Conservation (phyloP, 1,140 invertebrate genomes). For the Drosophila tsacasi region DNA sequence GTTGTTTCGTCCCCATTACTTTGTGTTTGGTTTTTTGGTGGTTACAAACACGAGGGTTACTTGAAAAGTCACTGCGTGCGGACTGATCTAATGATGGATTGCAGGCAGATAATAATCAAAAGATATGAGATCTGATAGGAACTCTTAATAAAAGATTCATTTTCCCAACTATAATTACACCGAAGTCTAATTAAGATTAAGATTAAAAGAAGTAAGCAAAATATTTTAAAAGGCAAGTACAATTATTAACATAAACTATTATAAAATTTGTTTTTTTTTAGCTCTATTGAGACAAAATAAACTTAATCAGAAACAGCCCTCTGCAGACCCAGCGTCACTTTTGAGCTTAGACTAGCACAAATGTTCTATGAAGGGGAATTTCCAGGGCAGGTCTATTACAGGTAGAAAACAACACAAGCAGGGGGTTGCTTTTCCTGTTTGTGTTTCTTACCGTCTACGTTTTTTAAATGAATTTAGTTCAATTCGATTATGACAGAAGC, state of each 20-base stretch:
- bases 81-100: constrained; percentile 50
- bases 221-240: not conserved
- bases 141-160: not conserved
- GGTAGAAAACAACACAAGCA: constrained; percentile 49
- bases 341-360: constrained; percentile 24
- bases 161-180: not conserved
- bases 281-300: not conserved
- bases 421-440: constrained; percentile 39
- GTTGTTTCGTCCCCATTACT: constrained; percentile 50
- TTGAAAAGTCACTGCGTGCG: constrained; percentile 20
- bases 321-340: constrained; percentile 4
- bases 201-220: not conserved
- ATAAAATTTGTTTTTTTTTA: not conserved
- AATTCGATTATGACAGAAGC: constrained; percentile 66
- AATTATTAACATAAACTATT: not conserved
- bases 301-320: not conserved
- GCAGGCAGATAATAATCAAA: constrained; percentile 2
- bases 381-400: constrained; percentile 66
- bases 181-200: not conserved
- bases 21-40: constrained; percentile 65
- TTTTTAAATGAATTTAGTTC: constrained; percentile 73
- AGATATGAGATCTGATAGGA: constrained; percentile 14
- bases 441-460: constrained; percentile 31
- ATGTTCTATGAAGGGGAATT: constrained; percentile 15
- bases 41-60: constrained; percentile 65